Percentiles rank a stretch among this genome's conserved stretches.
These are phyloP conservation scores for Ips nitidus DNA, from an alignment of 1,140 invertebrate genomes.

Conservation along the genomic window DNA sequence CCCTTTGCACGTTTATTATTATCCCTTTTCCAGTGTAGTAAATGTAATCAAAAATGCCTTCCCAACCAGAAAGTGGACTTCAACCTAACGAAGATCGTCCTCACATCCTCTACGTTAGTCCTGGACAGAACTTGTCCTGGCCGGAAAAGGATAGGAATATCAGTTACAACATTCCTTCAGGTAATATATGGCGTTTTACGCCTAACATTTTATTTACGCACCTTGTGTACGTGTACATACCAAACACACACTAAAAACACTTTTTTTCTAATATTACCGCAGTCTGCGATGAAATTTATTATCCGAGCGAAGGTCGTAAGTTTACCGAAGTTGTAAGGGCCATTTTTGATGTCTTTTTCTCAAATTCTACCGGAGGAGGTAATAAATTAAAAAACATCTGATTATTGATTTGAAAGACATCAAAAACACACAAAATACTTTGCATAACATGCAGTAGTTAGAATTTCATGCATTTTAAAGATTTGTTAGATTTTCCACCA, in stretches of 20 bases:
- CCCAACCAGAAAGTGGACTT: slow-evolving; percentile 37
- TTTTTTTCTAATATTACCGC: slow-evolving; percentile 13
- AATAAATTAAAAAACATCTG: slow-evolving; percentile 3
- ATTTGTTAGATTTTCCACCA: too few relatives aligned
- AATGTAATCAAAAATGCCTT: slow-evolving; percentile 30
- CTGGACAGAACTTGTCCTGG: slow-evolving; percentile 45
- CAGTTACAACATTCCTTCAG: slow-evolving; percentile 48
- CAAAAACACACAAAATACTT: neutral
- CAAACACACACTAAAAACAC: slow-evolving; percentile 5
- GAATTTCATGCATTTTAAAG: too few relatives aligned
- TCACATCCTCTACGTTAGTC: slow-evolving; percentile 44
- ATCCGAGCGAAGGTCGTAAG: slow-evolving; percentile 31
- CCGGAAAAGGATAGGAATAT: slow-evolving; percentile 44
- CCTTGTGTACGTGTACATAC: neutral
- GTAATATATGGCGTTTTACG: slow-evolving; percentile 34
- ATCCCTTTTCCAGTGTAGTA: neutral
- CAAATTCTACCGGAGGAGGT: slow-evolving; percentile 24
- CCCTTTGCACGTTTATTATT: neutral
- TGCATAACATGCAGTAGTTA: too few relatives aligned
- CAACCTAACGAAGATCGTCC: slow-evolving; percentile 46
- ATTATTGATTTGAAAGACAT: neutral
- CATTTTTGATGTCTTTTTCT: slow-evolving; percentile 34
- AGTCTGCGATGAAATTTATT: slow-evolving; percentile 34
- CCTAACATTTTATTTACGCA: neutral
- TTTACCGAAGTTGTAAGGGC: slow-evolving; percentile 17